These are phyloP conservation scores for Micromussa lordhowensis DNA, from an alignment of 92 coral and sea anemone genomes.

Conservation along the genomic window DNA sequence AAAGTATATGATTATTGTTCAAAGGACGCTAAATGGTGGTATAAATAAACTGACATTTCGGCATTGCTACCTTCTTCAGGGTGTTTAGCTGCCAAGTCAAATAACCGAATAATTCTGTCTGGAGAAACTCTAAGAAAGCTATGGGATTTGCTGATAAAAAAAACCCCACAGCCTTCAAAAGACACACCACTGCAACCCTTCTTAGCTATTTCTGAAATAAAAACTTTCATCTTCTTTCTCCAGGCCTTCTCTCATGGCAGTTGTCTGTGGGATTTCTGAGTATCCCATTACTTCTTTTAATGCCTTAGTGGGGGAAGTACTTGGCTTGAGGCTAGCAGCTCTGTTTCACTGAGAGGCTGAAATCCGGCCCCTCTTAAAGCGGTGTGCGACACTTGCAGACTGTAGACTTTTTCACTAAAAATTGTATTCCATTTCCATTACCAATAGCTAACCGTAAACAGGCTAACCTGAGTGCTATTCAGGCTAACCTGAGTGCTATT, in stretches of 20 bases:
- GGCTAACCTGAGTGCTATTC: too few species aligned
- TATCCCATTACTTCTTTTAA: constrained; percentile 39
- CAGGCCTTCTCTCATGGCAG: constrained; percentile 48
- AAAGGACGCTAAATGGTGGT: too few species aligned
- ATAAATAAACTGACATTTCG: too few species aligned
- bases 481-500: too few species aligned
- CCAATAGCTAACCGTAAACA: too few species aligned
- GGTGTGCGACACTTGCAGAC: too few species aligned
- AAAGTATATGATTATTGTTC: too few species aligned
- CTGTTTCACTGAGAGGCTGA: constrained; percentile 49
- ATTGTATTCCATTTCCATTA: too few species aligned
- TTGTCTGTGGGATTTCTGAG: constrained; percentile 26
- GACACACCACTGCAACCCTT: constrained; percentile 25
- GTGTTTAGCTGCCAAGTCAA: too few species aligned
- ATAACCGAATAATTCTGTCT: constrained; percentile 30
- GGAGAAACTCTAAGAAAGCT: constrained; percentile 32
- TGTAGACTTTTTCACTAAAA: too few species aligned
- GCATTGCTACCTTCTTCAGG: not conserved
- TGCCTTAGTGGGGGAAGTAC: constrained; percentile 39
- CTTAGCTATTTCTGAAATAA: constrained; percentile 18
- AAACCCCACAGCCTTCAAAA: constrained; percentile 24
- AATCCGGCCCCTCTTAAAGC: constrained; percentile 37
- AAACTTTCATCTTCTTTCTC: constrained; percentile 31
- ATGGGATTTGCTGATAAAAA: constrained; percentile 18
- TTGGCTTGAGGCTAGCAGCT: constrained; percentile 34